phyloP scores from a whole-genome alignment of 2,113 vertebrate species.

The Platysteira castanea region DNA sequence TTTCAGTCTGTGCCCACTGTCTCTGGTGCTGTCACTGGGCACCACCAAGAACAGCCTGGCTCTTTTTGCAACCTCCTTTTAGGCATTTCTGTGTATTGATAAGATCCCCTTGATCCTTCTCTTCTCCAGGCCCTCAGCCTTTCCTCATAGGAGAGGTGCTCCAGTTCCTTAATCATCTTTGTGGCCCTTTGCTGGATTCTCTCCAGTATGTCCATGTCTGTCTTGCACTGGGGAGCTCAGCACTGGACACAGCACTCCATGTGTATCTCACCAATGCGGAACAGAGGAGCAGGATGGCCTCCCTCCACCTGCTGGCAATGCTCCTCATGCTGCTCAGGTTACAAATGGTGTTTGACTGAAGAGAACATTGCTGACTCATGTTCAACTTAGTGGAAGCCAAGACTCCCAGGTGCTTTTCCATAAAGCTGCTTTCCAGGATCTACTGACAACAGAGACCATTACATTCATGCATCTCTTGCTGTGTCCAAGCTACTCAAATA shows the following conservation, averaged over 20 bases:
- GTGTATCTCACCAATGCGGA: background rate
- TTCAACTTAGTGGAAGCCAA: background rate
- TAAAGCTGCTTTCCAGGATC: background rate
- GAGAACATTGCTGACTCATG: background rate
- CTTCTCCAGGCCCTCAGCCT: background rate
- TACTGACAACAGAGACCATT: background rate
- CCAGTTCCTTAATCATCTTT: background rate
- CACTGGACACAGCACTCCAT: background rate
- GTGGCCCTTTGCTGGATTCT: background rate
- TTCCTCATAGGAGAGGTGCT: background rate
- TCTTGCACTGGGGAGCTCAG: background rate
- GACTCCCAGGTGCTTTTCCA: background rate
- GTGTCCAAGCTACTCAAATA: background rate
- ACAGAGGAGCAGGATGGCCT: background rate
- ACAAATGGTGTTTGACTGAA: background rate
- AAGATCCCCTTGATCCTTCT: background rate
- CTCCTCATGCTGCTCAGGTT: background rate
- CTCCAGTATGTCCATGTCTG: background rate
- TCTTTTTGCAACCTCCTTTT: background rate
- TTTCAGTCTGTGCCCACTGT: background rate
- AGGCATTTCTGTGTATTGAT: background rate
- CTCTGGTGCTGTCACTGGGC: background rate
- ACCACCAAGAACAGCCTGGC: background rate
- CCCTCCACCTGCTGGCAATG: background rate
- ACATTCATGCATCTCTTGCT: background rate